Base-by-base conservation (phyloP, 2,888 invertebrate genomes). In the Lithophane socia region DNA sequence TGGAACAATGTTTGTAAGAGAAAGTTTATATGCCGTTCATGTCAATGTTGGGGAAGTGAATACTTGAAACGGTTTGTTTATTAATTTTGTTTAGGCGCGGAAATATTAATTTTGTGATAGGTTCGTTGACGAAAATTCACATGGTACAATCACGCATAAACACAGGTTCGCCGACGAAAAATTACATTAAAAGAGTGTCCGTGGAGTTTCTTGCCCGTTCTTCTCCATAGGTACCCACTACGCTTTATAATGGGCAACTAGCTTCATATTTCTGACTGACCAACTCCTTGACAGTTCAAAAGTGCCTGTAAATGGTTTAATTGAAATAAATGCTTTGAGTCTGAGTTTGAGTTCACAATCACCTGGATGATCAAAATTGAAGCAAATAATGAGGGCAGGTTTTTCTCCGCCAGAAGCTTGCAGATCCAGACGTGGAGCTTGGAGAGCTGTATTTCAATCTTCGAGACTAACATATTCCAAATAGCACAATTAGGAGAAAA, bases 41-140 rank as follows among this genome's bases (percentile, higher is more conserved):
- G 61, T 44, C 44, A 21, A 75, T 68, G 21, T 63, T 66, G 29
- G 13, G n/a, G 18, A 37, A 60, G 16, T 70, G 63, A 83, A 71
- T 76, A 68, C 52, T 56, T 73, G 47, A 68, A 75, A 29, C 2
- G 7, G n/a, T 24, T 74, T 61, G 18, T 9, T 61, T 44, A 54
- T 54, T 58, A n/a, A 73, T 65, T 69, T 69, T 56, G 73, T 73
- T 68, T 63, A 4, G 13, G n/a, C 3, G 29, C 72, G 56, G 7
- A 44, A 63, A 54, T 54, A 44, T 42, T 24, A 24, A 65, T 29
- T 9, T 3, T 1, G 10, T n/a, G 3, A 16, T 16, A 13, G 4
- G 13, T 29, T 21, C 37, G 37, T 4, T 0, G 13, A 13, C 1
- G 21, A 21, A 67, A 29, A 5, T 21, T 21, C 5, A 9, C 21